Evolutionary conservation across 2,797 vertebrate species (phyloP), one percentile per base, ranked within the genome.

Genomic region (Chelon labrosus): DNA sequence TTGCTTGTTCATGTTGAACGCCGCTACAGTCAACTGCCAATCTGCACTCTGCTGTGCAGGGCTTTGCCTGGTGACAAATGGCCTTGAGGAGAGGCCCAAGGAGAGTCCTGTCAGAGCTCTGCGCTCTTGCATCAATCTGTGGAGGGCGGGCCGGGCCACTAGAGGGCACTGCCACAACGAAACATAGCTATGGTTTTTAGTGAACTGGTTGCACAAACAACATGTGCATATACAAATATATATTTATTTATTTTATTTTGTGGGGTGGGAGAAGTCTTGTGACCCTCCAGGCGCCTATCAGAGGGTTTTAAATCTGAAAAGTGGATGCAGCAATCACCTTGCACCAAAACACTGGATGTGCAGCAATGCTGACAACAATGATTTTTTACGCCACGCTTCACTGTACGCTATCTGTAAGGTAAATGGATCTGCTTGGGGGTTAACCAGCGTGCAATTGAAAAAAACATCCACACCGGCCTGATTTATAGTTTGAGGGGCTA

Each of bases 11-110:
- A 49, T 68, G 70, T 70, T 80, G 83, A 90, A 86, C 82, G 46
- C n/a, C 47, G 85, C 83, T 84, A 75, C 73, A 79, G 77, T 76
- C 86, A 85, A 86, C 83, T 87, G 87, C 79, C 88, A 90, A 86
- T 90, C 84, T 76, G 84, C 49, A 50, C 82, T 79, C 39, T n/a
- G 75, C 59, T 79, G 82, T 42, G 73, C 22, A 3, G 73, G 70
- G 73, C 77, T 73, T 22, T 11, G 70, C 82, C 75, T 85, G 63
- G 84, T 89, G 85, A 90, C 85, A 89, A 92, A 90, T 84, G 86
- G 82, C 82, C 82, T 9, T 62, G 47, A 86, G 87, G 75, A 86
- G 73, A 79, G 65, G 85, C 86, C 86, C 87, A 81, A 87, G 82
- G 86, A 90, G 85, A 91, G 73, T 65, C 77, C 79, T 87, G 83